A percentile compares a stretch with the other conserved stretches of the same genome.
Evolutionary conservation across 2,797 vertebrate genomes (phyloP).

Genomic region (Xenops minutus): DNA sequence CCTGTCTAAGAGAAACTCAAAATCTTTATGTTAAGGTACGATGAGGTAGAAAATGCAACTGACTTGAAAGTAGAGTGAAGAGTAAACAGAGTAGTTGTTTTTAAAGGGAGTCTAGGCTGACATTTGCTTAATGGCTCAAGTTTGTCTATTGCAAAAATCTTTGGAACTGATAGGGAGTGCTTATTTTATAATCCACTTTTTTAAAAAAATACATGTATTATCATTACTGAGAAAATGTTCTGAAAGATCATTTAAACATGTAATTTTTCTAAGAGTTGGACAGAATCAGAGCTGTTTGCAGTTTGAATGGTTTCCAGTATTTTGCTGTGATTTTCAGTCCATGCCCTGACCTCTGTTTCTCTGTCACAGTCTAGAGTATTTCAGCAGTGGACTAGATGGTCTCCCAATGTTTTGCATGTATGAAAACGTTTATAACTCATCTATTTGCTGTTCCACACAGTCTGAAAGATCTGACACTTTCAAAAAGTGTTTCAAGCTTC

Average conservation of each 20-base stretch:
- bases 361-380: neutral
- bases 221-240: neutral
- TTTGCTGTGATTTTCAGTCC: neutral
- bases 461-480: slow-evolving; percentile 17
- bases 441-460: neutral
- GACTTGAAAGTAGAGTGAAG: neutral
- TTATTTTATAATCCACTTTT: neutral
- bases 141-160: neutral
- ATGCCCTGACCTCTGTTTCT: neutral
- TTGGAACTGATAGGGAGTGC: neutral
- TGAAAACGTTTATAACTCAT: neutral
- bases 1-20: neutral
- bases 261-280: neutral
- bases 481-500: slow-evolving; percentile 29
- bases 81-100: neutral
- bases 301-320: neutral
- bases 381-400: neutral
- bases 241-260: neutral
- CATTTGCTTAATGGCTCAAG: neutral
- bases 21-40: neutral
- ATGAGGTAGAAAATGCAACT: neutral
- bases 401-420: neutral
- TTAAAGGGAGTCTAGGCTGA: no score
- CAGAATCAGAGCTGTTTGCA: neutral
- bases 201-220: neutral